phyloP scores from a whole-genome alignment of 2,888 invertebrate genomes.

The Furcula furcula region DNA sequence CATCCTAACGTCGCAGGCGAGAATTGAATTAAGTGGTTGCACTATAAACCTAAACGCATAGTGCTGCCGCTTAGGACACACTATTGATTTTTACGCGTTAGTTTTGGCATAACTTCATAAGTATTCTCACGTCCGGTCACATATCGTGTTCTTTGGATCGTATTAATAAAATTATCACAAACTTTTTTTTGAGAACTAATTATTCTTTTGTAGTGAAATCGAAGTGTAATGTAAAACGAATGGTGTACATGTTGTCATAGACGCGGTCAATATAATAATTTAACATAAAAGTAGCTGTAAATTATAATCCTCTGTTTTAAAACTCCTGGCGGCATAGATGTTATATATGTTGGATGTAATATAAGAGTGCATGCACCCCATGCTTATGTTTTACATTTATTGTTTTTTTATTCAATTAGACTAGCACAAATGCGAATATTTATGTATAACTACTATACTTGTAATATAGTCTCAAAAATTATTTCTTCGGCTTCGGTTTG shows the following conservation, averaged over 20 bases:
- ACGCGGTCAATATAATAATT: slow-evolving; percentile 30
- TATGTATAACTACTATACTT: slow-evolving; percentile 6
- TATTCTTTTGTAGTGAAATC: slow-evolving; percentile 24
- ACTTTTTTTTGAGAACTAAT: too few species aligned
- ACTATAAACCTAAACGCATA: too few species aligned
- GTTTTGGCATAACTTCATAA: too few species aligned
- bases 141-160: too few species aligned
- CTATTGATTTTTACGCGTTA: too few species aligned
- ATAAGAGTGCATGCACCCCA: slow-evolving; percentile 9
- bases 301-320: slow-evolving; percentile 4
- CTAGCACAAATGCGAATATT: slow-evolving; percentile 20
- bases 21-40: too few species aligned
- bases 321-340: slow-evolving; percentile 28
- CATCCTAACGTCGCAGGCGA: too few species aligned
- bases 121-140: too few species aligned
- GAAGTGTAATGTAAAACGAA: slow-evolving; percentile 25
- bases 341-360: slow-evolving; percentile 12
- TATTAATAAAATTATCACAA: too few species aligned
- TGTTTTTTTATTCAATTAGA: slow-evolving; percentile 6
- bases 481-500: slow-evolving; percentile 17
- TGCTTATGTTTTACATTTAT: too few species aligned
- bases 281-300: slow-evolving; percentile 23
- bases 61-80: too few species aligned
- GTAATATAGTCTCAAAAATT: slow-evolving; percentile 12
- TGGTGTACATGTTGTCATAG: slow-evolving; percentile 28